Evolutionary conservation across 30 jellyfish, hydroid and myxozoan species (phyloP), one percentile per base, ranked within the genome.

Genomic region (Phacellophora camtschatica): DNA sequence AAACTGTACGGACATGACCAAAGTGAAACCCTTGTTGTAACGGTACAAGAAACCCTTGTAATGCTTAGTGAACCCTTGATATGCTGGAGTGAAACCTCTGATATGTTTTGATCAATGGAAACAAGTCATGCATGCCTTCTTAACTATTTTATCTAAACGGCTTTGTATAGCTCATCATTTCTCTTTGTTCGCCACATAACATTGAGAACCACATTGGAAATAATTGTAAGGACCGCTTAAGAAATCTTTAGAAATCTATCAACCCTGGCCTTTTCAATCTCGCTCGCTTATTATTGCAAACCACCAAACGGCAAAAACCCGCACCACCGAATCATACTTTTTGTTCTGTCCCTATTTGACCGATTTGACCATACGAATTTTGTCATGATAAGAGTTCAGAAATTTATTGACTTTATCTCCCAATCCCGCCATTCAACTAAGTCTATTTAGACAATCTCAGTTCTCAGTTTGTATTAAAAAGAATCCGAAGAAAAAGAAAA

Each of bases 71-170:
- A 73, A 35, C 86, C 86, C 74, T 73, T 73, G 90, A 56, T 35
- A 65, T 59, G 71, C 53, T 80, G 77, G 53, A 80, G 91, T 80
- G 62, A 63, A 67, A 50, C 91, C 91, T 78, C 63, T 77, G 89
- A 77, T 62, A 48, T 57, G 89, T 62, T 80, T 39, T 80, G 77
- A 64, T 80, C 83, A 80, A 80, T 80, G 91, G 71, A 46, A 80
- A 49, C 51, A 64, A 80, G 91, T 80, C 91, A 80, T 46, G 91
- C 91, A 66, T 66, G 91, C 84, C 49, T 61, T 67, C 59, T 80
- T 65, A 80, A 80, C 91, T 43, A 66, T 45, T 71, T 80, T 80
- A 80, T 80, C 91, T 80, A 37, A 41, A 65, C 59, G 23, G 67
- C 65, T 54, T 80, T 80, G 91, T 80, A 23, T 32, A 50, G 80